Base-by-base conservation (phyloP, 2,797 vertebrate species). In the Micromesistius poutassou region DNA sequence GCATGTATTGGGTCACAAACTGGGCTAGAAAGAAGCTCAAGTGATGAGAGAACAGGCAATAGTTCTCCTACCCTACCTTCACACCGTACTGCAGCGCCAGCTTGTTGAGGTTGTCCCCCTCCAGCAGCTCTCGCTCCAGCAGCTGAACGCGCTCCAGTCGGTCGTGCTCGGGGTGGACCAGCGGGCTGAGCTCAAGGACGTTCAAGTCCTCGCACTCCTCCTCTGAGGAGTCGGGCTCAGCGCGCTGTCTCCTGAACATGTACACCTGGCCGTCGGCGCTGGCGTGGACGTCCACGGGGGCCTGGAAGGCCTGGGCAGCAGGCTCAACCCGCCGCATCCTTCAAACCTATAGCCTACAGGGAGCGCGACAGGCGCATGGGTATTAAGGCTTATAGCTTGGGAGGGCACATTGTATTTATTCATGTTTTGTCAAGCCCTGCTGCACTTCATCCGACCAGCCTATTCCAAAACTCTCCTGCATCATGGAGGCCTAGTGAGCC, bases 11-110 rank as follows among this genome's bases (percentile, higher is more conserved):
- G 22, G n/a, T 62, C 55, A 62, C 55, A 62, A 62, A 62, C n/a
- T 7, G 55, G 55, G 55, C 19, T 22, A 55, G 46, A 19, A 46
- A 22, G 16, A 55, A 22, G 46, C 46, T n/a, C 36, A 22, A 22
- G 70, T 31, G 28, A 72, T 5, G 70, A 40, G 70, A 50, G 74
- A 25, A 62, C 50, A 31, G n/a, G 5, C 50, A 25, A 50, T 19
- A 62, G 8, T 7, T 25, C n/a, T 62, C n/a, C 71, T 1, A n/a
- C 7, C 81, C 93, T 93, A 98, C 97, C 93, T 97, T 95, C 87
- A 97, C 98, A 78, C 96, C 97, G 1, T 98, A 98, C 79, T 97
- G 97, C 79, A 99, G 93, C 3, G 97, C 97, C 16, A 98, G 93
- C 90, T 96, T 98, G 93, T 95, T 97, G 72, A 99, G 95, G 74